Conservation (phyloP, 2,797 vertebrate genomes). For the Sebastes jordani region DNA sequence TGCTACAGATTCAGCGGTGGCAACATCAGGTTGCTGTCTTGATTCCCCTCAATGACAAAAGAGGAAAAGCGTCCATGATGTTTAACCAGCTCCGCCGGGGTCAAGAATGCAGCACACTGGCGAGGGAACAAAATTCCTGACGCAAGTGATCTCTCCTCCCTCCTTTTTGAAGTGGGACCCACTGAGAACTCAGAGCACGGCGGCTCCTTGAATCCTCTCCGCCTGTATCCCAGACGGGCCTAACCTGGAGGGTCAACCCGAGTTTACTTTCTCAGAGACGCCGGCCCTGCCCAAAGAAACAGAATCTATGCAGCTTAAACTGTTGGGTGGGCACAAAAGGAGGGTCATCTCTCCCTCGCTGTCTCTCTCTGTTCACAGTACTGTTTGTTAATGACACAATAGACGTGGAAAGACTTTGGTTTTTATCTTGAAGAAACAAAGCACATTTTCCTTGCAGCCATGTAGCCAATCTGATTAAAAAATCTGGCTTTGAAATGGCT, state of each 20-base stretch:
- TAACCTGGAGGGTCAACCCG: slow-evolving; percentile 86
- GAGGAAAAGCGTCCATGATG: slow-evolving; percentile 76
- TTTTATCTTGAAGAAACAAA: slow-evolving; percentile 50
- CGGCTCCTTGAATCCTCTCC: slow-evolving; percentile 67
- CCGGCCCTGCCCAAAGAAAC: slow-evolving; percentile 79
- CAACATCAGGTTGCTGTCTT: slow-evolving; percentile 81
- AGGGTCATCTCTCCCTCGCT: slow-evolving; percentile 60
- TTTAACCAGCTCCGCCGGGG: slow-evolving; percentile 83
- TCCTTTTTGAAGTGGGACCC: slow-evolving; percentile 78
- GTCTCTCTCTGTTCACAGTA: slow-evolving; percentile 48
- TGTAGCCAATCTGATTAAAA: slow-evolving; percentile 51
- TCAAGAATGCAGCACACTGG: slow-evolving; percentile 84
- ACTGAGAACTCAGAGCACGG: slow-evolving; percentile 64
- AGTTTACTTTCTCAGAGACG: slow-evolving; percentile 91
- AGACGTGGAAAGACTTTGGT: slow-evolving; percentile 51
- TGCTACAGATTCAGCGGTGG: slow-evolving; percentile 68
- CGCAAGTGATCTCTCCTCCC: slow-evolving; percentile 75
- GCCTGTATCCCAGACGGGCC: slow-evolving; percentile 83
- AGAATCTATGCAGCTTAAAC: slow-evolving; percentile 86
- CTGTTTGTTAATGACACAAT: slow-evolving; percentile 68
- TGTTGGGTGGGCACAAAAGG: slow-evolving; percentile 76
- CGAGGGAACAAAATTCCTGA: slow-evolving; percentile 79
- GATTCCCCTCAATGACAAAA: slow-evolving; percentile 75
- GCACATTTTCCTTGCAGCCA: slow-evolving; percentile 14
- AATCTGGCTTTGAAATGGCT: slow-evolving; percentile 18